These are phyloP conservation scores for Brachyrhaphis roseni DNA, from an alignment of 2,797 vertebrate genomes.

Conservation along the genomic window DNA sequence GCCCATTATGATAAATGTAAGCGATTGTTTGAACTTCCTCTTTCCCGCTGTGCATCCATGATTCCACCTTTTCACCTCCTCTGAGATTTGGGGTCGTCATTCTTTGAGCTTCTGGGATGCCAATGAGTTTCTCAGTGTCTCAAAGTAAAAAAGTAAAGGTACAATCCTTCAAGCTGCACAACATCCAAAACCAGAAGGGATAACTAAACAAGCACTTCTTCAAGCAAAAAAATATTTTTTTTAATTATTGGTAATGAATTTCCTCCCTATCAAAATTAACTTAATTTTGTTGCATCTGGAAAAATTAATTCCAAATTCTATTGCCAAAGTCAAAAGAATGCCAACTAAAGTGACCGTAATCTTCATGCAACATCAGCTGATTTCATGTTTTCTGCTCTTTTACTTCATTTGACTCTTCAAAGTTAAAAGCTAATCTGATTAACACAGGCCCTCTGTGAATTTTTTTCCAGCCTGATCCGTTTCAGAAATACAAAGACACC, in stretches of 20 bases:
- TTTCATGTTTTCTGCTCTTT: neutral
- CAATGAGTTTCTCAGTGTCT: neutral
- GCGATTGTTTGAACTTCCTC: neutral
- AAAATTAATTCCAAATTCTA: conserved; percentile 20
- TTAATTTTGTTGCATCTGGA: conserved; percentile 46
- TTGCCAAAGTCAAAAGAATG: conserved; percentile 35
- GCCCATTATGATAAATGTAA: neutral
- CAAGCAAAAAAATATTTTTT: neutral
- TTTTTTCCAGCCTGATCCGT: conserved; percentile 40
- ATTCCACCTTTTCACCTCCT: too few species aligned
- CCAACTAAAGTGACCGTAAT: neutral
- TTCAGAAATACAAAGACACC: conserved; percentile 39
- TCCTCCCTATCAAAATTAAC: conserved; percentile 57
- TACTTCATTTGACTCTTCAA: conserved; percentile 29
- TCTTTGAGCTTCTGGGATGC: neutral
- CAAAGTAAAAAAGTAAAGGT: neutral
- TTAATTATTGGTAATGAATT: conserved; percentile 37
- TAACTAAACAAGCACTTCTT: neutral
- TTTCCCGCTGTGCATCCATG: neutral
- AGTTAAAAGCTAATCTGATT: conserved; percentile 41
- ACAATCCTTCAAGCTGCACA: neutral
- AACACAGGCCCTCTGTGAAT: conserved; percentile 41
- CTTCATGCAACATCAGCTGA: neutral
- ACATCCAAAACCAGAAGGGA: neutral
- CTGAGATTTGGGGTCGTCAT: neutral